A percentile compares a stretch with the other conserved stretches of the same genome.
Conservation (phyloP, 2,797 vertebrate species). For the Halcyon badia region DNA sequence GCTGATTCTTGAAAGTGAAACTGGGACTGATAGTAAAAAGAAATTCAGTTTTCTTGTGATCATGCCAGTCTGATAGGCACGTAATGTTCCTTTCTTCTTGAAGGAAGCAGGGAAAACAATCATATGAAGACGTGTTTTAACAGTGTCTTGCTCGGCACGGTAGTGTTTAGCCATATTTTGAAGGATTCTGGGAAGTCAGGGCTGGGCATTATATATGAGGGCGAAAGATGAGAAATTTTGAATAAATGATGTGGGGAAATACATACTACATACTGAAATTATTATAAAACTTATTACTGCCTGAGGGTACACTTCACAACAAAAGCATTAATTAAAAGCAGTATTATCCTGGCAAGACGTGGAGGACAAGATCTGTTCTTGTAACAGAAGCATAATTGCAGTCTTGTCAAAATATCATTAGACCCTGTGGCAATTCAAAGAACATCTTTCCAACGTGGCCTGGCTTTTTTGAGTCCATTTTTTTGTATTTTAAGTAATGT, state of each 20-base stretch:
- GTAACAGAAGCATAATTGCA: constrained; percentile 54
- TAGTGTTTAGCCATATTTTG: background rate
- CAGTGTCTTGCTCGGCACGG: background rate
- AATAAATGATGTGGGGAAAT: constrained; percentile 40
- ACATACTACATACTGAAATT: constrained; percentile 40
- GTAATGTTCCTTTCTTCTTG: background rate
- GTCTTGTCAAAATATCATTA: constrained; percentile 69
- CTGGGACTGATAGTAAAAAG: background rate
- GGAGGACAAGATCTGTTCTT: constrained; percentile 57
- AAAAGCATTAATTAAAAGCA: constrained; percentile 70
- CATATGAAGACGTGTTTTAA: background rate
- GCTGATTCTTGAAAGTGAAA: background rate
- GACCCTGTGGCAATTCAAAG: constrained; percentile 14
- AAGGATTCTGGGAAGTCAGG: constrained; percentile 13
- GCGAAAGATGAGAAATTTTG: constrained; percentile 25
- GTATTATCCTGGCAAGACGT: constrained; percentile 12
- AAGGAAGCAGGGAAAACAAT: background rate
- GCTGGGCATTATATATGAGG: background rate
- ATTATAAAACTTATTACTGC: constrained; percentile 56
- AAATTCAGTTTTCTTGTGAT: background rate
- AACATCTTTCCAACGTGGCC: background rate
- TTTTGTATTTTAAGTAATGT: background rate
- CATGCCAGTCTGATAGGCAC: background rate
- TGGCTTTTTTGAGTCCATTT: background rate
- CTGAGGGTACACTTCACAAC: constrained; percentile 43